Evolutionary conservation across 2,113 vertebrate species (phyloP).

Genomic region (Phrynosoma blainvillii): DNA sequence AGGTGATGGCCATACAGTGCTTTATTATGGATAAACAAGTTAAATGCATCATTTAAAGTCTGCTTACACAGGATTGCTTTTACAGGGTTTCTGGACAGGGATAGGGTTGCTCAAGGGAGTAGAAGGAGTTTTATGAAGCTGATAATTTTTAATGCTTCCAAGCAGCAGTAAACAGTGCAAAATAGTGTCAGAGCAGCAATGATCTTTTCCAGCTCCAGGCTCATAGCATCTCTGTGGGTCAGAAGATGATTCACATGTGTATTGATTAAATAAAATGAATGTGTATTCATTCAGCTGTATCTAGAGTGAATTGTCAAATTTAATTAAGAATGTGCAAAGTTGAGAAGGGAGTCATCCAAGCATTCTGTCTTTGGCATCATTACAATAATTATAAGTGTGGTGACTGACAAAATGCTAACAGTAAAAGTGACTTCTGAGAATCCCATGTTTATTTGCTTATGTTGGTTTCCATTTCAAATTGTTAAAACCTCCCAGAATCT

Average conservation of each 20-base stretch:
- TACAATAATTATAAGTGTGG: constrained; percentile 51
- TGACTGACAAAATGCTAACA: constrained; percentile 38
- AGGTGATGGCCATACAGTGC: constrained; percentile 28
- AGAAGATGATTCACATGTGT: constrained; percentile 36
- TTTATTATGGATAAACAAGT: constrained; percentile 23
- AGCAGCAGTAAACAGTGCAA: not conserved
- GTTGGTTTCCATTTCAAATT: not conserved
- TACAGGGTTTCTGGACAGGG: not conserved
- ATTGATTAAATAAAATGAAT: constrained; percentile 41
- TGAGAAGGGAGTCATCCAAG: constrained; percentile 30
- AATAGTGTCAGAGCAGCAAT: constrained; percentile 21
- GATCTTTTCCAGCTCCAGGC: constrained; percentile 29
- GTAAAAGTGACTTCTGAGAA: constrained; percentile 5
- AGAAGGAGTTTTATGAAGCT: not conserved
- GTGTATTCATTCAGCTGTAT: constrained; percentile 50
- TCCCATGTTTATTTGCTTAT: constrained; percentile 17
- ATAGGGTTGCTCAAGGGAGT: not conserved
- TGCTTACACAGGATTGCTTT: constrained; percentile 12
- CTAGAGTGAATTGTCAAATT: constrained; percentile 51
- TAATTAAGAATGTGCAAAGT: constrained; percentile 41
- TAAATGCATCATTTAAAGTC: constrained; percentile 30
- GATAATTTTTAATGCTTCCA: constrained; percentile 28
- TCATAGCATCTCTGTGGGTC: constrained; percentile 20
- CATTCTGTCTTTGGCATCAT: constrained; percentile 39
- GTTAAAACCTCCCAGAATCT: not conserved